Percentiles rank a stretch among this genome's conserved stretches.
Evolutionary conservation across 2,888 invertebrate genomes (phyloP).

Genomic region (Teleiodes luculella): DNA sequence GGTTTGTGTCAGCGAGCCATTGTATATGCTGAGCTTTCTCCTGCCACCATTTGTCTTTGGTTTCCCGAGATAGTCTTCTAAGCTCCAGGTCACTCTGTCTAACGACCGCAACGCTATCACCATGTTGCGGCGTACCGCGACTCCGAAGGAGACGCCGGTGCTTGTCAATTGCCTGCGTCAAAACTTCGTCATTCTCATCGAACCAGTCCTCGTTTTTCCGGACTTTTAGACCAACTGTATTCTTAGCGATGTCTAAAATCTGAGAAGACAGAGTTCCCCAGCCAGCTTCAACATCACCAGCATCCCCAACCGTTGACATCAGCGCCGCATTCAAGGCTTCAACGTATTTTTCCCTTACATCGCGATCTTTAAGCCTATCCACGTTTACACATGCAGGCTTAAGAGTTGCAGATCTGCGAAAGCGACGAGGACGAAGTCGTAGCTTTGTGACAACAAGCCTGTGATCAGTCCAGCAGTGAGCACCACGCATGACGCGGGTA

Average conservation of each 20-base stretch:
- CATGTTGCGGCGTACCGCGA: neutral
- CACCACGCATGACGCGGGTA: constrained; percentile 30
- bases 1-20: too few relatives aligned
- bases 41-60: too few relatives aligned
- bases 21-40: too few relatives aligned
- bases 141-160: too few relatives aligned
- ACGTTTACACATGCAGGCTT: too few relatives aligned
- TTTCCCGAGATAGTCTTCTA: constrained; percentile 3
- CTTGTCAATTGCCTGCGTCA: too few relatives aligned
- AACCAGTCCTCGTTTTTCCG: too few relatives aligned
- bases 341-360: neutral
- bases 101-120: neutral
- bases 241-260: neutral
- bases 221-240: constrained; percentile 10
- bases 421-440: constrained; percentile 12
- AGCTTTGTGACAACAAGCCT: constrained; percentile 23
- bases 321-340: neutral
- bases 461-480: too few relatives aligned
- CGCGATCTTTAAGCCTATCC: constrained; percentile 2
- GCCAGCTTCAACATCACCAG: too few relatives aligned
- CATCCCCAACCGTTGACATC: neutral
- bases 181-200: too few relatives aligned
- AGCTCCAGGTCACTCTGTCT: constrained; percentile 1
- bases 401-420: too few relatives aligned
- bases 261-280: too few relatives aligned